phyloP scores from a whole-genome alignment of 1,140 invertebrate species.

The Nautilus pompilius region DNA sequence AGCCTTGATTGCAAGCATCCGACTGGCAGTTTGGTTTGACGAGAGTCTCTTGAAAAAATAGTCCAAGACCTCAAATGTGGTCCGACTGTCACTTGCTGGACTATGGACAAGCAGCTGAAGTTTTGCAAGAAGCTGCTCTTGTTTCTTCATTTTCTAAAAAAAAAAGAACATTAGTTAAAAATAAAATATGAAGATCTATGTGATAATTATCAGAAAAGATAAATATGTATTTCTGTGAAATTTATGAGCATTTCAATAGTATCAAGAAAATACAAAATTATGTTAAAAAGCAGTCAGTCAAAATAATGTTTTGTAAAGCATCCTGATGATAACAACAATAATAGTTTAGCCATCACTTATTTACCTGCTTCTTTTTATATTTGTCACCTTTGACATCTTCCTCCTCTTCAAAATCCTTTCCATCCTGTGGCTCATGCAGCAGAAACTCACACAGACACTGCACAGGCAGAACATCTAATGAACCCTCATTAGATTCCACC shows the following conservation, averaged over 20 bases:
- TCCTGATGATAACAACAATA: too few relatives aligned
- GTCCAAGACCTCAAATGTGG: slow-evolving; percentile 79
- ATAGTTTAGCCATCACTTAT: too few relatives aligned
- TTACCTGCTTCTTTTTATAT: slow-evolving; percentile 45
- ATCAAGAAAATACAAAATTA: too few relatives aligned
- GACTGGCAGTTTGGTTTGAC: slow-evolving; percentile 73
- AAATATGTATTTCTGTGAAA: too few relatives aligned
- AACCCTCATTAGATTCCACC: slow-evolving; percentile 86
- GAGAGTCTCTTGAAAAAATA: slow-evolving; percentile 85
- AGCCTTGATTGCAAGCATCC: slow-evolving; percentile 73
- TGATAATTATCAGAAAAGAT: too few relatives aligned
- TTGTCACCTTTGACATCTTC: slow-evolving; percentile 43
- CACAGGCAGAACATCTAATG: slow-evolving; percentile 82
- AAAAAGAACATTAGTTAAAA: not conserved
- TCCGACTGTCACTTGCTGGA: slow-evolving; percentile 60
- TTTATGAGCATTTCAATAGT: too few relatives aligned
- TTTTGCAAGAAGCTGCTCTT: slow-evolving; percentile 76
- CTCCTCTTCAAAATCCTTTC: slow-evolving; percentile 12
- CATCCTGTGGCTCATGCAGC: slow-evolving; percentile 64
- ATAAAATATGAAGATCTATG: not conserved
- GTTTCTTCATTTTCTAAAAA: slow-evolving; percentile 65
- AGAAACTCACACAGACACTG: slow-evolving; percentile 96
- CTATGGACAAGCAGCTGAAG: slow-evolving; percentile 61
- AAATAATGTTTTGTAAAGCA: too few relatives aligned
- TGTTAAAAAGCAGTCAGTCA: too few relatives aligned